Evolutionary conservation across 2,888 invertebrate species (phyloP).

Genomic region (Anoplius nigerrimus): DNA sequence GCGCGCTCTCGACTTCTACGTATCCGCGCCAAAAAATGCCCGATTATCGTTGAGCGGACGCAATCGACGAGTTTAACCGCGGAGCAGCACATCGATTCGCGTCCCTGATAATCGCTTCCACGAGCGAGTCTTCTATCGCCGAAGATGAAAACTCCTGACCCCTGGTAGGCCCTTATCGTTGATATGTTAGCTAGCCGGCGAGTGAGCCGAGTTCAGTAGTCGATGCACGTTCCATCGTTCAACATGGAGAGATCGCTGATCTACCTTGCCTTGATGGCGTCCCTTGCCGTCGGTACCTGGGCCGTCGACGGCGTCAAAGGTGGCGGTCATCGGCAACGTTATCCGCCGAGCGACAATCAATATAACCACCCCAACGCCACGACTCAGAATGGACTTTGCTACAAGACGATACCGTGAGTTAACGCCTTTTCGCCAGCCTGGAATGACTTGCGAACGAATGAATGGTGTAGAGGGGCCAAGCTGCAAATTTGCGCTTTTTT

Average conservation of each 20-base stretch:
- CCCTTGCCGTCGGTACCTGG: slow-evolving; percentile 38
- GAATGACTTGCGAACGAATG: too few relatives aligned
- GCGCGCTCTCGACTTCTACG: too few relatives aligned
- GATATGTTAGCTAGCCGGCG: slow-evolving; percentile 30
- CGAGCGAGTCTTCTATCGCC: slow-evolving; percentile 35
- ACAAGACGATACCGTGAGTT: slow-evolving; percentile 82
- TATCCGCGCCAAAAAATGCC: too few relatives aligned
- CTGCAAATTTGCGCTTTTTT: too few relatives aligned
- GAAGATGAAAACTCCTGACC: slow-evolving; percentile 38
- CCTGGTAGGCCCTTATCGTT: slow-evolving; percentile 39
- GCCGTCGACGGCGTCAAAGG: slow-evolving; percentile 62
- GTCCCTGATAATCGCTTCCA: slow-evolving; percentile 44
- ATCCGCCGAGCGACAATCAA: slow-evolving; percentile 19
- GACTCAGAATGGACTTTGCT: slow-evolving; percentile 77
- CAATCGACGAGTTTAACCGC: too few relatives aligned
- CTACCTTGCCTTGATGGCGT: slow-evolving; percentile 45
- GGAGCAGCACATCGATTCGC: slow-evolving; percentile 12
- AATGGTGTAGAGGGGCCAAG: too few relatives aligned
- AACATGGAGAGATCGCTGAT: slow-evolving; percentile 59
- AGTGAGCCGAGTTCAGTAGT: slow-evolving; percentile 56
- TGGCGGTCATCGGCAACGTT: slow-evolving; percentile 42
- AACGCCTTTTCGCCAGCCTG: too few relatives aligned
- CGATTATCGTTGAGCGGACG: too few relatives aligned
- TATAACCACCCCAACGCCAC: slow-evolving; percentile 38
- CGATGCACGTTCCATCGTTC: slow-evolving; percentile 45